These are phyloP conservation scores for Melanotaenia trifasciata DNA, from an alignment of 2,797 vertebrate genomes.

Conservation along the genomic window DNA sequence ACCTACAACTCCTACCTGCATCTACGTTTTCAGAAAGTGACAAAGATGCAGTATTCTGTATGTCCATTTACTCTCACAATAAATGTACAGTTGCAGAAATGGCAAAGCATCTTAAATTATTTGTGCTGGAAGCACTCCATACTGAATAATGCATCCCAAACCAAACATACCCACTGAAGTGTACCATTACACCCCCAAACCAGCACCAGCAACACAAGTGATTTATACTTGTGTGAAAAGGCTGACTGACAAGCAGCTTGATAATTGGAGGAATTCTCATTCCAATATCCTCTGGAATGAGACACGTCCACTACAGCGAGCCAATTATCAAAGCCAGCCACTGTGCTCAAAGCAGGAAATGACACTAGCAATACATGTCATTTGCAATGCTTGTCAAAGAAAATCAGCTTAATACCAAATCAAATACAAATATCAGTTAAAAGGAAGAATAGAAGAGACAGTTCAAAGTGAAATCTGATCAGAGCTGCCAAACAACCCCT, in stretches of 20 bases:
- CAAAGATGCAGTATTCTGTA: background rate
- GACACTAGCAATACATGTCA: constrained; percentile 77
- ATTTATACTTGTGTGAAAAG: constrained; percentile 74
- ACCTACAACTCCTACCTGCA: background rate
- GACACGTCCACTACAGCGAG: constrained; percentile 61
- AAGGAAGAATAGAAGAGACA: constrained; percentile 62
- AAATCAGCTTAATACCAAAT: constrained; percentile 71
- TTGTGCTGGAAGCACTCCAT: background rate
- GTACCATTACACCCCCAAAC: constrained; percentile 61
- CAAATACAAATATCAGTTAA: constrained; percentile 76
- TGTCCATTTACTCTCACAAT: background rate
- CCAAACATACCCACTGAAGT: constrained; percentile 35
- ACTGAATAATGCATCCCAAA: constrained; percentile 49
- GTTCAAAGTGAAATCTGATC: constrained; percentile 74
- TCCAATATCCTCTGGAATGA: constrained; percentile 70
- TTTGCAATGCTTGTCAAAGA: constrained; percentile 76
- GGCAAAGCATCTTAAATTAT: background rate
- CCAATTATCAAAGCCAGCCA: constrained; percentile 80
- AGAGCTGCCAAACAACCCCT: constrained; percentile 73
- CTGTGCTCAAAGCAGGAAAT: constrained; percentile 80
- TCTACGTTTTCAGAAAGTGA: background rate
- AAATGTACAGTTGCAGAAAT: background rate
- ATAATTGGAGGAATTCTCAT: constrained; percentile 82
- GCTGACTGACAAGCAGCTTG: constrained; percentile 79
- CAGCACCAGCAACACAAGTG: constrained; percentile 77